Conservation (phyloP, 2,113 vertebrate species). For the Octodon degus region DNA sequence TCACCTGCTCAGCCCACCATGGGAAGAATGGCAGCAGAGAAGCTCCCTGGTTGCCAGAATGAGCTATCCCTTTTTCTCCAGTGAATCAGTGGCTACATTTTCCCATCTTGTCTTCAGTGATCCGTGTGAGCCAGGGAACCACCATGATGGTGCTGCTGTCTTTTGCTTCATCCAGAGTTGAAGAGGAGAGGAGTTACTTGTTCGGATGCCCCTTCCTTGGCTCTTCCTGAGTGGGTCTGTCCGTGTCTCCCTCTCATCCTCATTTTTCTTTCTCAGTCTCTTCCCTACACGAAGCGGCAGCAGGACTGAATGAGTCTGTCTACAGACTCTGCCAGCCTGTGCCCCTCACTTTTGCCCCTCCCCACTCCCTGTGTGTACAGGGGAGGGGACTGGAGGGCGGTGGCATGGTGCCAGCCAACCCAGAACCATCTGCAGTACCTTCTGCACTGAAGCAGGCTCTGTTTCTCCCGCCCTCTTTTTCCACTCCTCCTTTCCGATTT, state of each 20-base stretch:
- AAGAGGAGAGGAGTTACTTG: neutral
- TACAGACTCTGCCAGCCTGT: slow-evolving; percentile 71
- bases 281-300: slow-evolving; percentile 60
- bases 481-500: slow-evolving; percentile 66
- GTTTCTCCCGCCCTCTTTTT: slow-evolving; percentile 56
- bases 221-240: slow-evolving; percentile 17
- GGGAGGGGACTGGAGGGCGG: slow-evolving; percentile 46
- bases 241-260: neutral
- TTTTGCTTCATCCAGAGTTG: slow-evolving; percentile 50
- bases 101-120: slow-evolving; percentile 57
- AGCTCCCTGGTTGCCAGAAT: slow-evolving; percentile 45
- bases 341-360: slow-evolving; percentile 74
- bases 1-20: neutral
- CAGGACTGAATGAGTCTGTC: slow-evolving; percentile 67
- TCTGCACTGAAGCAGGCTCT: slow-evolving; percentile 64
- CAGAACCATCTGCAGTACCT: slow-evolving; percentile 81
- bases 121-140: slow-evolving; percentile 35
- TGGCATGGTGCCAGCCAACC: slow-evolving; percentile 83
- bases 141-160: slow-evolving; percentile 8
- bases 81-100: slow-evolving; percentile 16
- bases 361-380: slow-evolving; percentile 23
- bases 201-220: neutral
- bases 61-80: slow-evolving; percentile 36
- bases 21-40: slow-evolving; percentile 36
- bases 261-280: slow-evolving; percentile 49